These are phyloP conservation scores for Perca fluviatilis DNA, from an alignment of 2,113 vertebrate genomes.

Conservation along the genomic window DNA sequence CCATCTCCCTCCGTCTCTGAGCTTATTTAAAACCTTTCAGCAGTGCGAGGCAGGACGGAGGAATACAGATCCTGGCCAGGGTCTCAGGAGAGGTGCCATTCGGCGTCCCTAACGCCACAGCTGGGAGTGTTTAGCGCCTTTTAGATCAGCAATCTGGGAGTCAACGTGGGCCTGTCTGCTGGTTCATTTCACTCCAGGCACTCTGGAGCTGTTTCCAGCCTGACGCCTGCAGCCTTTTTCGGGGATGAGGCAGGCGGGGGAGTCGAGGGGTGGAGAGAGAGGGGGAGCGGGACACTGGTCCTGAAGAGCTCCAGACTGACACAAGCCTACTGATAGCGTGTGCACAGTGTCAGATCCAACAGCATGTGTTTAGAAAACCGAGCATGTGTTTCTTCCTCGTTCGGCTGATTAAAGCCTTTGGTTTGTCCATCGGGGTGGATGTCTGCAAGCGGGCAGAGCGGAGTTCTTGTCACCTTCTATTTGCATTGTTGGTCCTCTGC, in stretches of 20 bases:
- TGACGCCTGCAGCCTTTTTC: constrained; percentile 68
- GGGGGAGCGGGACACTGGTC: constrained; percentile 27
- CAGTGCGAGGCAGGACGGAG: constrained; percentile 9
- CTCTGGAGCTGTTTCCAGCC: constrained; percentile 80
- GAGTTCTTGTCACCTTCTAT: constrained; percentile 67
- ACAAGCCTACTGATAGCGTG: constrained; percentile 34
- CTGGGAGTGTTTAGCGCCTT: constrained; percentile 81
- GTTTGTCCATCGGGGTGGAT: constrained; percentile 61
- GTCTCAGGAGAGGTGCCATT: constrained; percentile 66
- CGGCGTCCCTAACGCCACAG: constrained; percentile 71
- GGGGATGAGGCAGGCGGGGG: constrained; percentile 61
- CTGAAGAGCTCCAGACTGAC: constrained; percentile 59
- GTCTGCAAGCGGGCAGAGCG: constrained; percentile 49
- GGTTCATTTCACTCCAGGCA: constrained; percentile 71
- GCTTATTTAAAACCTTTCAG: constrained; percentile 55
- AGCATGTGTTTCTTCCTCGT: constrained; percentile 59
- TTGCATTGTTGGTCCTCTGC: constrained; percentile 39
- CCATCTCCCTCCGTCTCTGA: constrained; percentile 22
- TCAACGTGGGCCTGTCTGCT: constrained; percentile 73
- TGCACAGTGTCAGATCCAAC: constrained; percentile 16
- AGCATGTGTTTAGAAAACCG: constrained; percentile 41
- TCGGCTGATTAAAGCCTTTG: constrained; percentile 73
- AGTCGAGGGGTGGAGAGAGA: constrained; percentile 31
- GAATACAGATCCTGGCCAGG: constrained; percentile 37
- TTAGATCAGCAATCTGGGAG: constrained; percentile 63